A percentile compares a stretch with the other conserved stretches of the same genome.
phyloP scores from a whole-genome alignment of 1,140 invertebrate species.

The Drosophila saltans region DNA sequence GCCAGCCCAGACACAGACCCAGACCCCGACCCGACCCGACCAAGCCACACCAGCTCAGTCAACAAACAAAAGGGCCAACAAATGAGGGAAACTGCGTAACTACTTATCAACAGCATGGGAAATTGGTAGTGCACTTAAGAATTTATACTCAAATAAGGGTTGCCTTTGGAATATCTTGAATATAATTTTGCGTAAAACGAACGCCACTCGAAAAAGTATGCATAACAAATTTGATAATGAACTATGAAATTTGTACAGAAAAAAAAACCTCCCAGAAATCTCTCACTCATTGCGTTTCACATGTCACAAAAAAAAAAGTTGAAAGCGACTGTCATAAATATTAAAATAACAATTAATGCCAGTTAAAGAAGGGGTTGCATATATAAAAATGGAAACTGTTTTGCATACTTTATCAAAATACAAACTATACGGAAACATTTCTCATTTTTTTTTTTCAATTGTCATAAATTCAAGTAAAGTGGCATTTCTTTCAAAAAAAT shows the following conservation, averaged over 20 bases:
- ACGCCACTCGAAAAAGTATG: slow-evolving; percentile 59
- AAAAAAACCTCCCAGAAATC: slow-evolving; percentile 28
- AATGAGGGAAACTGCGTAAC: slow-evolving; percentile 53
- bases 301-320: slow-evolving; percentile 37
- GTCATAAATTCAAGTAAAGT: slow-evolving; percentile 54
- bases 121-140: slow-evolving; percentile 31
- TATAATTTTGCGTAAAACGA: slow-evolving; percentile 12
- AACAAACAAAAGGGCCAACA: slow-evolving; percentile 52
- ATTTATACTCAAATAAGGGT: slow-evolving; percentile 37
- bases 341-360: slow-evolving; percentile 79
- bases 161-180: slow-evolving; percentile 25
- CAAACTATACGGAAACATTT: slow-evolving; percentile 42
- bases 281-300: slow-evolving; percentile 35
- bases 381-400: slow-evolving; percentile 27
- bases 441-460: slow-evolving; percentile 43
- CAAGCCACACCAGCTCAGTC: not conserved
- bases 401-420: slow-evolving; percentile 52
- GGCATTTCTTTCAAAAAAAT: not conserved
- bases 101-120: slow-evolving; percentile 65
- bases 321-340: slow-evolving; percentile 72
- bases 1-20: slow-evolving; percentile 1
- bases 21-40: not conserved
- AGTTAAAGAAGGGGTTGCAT: slow-evolving; percentile 46
- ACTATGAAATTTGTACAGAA: slow-evolving; percentile 70
- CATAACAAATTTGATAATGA: slow-evolving; percentile 80